These are phyloP conservation scores for Leptinotarsa lineolata DNA, from an alignment of 1,140 invertebrate species.

Conservation along the genomic window DNA sequence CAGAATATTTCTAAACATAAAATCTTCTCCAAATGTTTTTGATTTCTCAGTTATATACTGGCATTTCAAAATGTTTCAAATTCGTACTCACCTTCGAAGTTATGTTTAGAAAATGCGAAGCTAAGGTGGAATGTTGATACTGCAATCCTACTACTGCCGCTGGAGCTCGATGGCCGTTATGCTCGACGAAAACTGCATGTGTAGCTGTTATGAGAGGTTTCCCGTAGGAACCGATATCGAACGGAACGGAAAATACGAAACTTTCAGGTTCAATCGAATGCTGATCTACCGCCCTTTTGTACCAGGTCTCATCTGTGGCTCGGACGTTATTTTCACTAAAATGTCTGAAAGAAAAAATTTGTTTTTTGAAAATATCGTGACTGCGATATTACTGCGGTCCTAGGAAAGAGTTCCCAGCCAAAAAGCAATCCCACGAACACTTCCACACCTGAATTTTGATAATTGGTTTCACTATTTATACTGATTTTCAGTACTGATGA, in stretches of 20 bases:
- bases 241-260: slow-evolving; percentile 91
- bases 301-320: slow-evolving; percentile 90
- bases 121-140: slow-evolving; percentile 78
- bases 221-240: slow-evolving; percentile 69
- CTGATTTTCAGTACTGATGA: too few relatives aligned
- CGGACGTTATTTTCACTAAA: slow-evolving; percentile 80
- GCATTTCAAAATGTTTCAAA: too few relatives aligned
- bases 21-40: too few relatives aligned
- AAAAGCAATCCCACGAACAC: too few relatives aligned
- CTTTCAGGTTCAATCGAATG: slow-evolving; percentile 83
- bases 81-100: slow-evolving; percentile 72
- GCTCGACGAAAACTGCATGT: slow-evolving; percentile 87
- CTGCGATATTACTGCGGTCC: too few relatives aligned
- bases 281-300: slow-evolving; percentile 90
- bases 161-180: slow-evolving; percentile 80
- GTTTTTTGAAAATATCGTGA: too few relatives aligned
- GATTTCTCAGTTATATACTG: too few relatives aligned
- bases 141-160: slow-evolving; percentile 89
- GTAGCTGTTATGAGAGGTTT: slow-evolving; percentile 83
- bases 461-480: too few relatives aligned
- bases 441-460: too few relatives aligned
- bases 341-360: slow-evolving; percentile 64
- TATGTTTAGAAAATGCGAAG: slow-evolving; percentile 83
- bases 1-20: too few relatives aligned
- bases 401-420: too few relatives aligned